Evolutionary conservation across 2,797 vertebrate genomes (phyloP).

Genomic region (Pangasius sanitwongsei): DNA sequence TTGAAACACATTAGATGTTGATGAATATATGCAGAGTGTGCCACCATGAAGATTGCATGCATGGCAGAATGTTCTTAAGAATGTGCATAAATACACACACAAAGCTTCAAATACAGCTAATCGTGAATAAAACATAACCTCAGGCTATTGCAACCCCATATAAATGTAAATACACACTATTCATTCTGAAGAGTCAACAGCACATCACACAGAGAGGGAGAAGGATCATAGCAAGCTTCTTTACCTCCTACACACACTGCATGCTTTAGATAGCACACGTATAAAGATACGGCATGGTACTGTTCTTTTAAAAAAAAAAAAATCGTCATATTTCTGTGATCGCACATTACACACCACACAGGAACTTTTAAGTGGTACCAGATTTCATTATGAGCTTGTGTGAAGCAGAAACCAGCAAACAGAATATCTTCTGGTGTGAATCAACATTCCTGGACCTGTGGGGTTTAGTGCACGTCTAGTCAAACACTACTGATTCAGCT

Average conservation of each 20-base stretch:
- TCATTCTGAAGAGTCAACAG: not conserved
- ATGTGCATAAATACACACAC: not conserved
- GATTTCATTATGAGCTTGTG: not conserved
- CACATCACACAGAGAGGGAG: not conserved
- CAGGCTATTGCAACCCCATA: not conserved
- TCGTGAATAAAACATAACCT: conserved; percentile 20
- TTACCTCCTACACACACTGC: conserved; percentile 39
- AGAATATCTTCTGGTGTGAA: not conserved
- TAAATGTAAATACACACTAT: not conserved
- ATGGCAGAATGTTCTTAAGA: not conserved
- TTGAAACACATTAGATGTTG: not conserved
- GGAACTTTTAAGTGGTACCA: not conserved
- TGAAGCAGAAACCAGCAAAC: not conserved
- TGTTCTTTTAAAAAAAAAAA: not conserved
- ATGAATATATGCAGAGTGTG: not conserved
- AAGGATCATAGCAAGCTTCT: conserved; percentile 17
- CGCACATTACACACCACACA: not conserved
- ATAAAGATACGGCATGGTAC: not conserved
- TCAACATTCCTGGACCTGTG: not conserved
- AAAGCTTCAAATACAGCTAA: conserved; percentile 9
- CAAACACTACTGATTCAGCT: not conserved
- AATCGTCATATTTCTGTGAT: too few species aligned
- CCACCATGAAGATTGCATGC: not conserved
- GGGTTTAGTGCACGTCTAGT: not conserved
- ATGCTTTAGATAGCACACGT: conserved; percentile 23